These are phyloP conservation scores for Lutraria rhynchaena DNA, from an alignment of 1,140 invertebrate species.

Conservation along the genomic window DNA sequence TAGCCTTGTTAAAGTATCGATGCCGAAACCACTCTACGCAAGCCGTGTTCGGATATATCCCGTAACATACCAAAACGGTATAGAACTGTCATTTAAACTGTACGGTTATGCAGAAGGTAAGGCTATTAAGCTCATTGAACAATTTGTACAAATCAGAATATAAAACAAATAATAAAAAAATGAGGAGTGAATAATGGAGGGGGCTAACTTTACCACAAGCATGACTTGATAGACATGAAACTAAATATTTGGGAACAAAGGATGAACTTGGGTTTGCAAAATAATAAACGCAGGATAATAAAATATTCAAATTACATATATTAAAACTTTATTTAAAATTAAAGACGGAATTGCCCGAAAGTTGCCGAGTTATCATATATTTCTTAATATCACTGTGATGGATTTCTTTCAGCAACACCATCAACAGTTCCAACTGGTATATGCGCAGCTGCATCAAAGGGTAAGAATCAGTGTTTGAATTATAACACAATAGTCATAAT, in stretches of 20 bases:
- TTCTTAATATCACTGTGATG: too few species aligned
- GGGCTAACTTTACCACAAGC: background rate
- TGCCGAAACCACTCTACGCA: conserved; percentile 40
- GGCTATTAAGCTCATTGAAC: background rate
- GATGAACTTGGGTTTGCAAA: too few species aligned
- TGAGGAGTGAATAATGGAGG: background rate
- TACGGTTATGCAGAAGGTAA: conserved; percentile 41
- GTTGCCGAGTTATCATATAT: too few species aligned
- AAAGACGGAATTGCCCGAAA: too few species aligned
- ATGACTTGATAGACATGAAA: background rate
- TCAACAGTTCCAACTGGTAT: conserved; percentile 30
- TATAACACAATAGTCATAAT: too few species aligned
- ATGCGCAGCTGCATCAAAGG: conserved; percentile 38
- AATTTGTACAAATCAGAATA: background rate
- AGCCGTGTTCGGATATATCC: conserved; percentile 32
- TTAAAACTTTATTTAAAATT: too few species aligned
- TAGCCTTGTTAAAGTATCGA: conserved; percentile 4
- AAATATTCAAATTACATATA: too few species aligned
- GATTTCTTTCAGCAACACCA: conserved; percentile 21
- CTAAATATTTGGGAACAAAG: too few species aligned
- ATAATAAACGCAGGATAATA: too few species aligned
- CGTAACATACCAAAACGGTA: background rate
- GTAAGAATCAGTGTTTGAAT: too few species aligned
- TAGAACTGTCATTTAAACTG: conserved; percentile 26
- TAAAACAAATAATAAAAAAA: background rate